Conservation (phyloP, 2,113 vertebrate genomes). For the Hystrix brachyura region DNA sequence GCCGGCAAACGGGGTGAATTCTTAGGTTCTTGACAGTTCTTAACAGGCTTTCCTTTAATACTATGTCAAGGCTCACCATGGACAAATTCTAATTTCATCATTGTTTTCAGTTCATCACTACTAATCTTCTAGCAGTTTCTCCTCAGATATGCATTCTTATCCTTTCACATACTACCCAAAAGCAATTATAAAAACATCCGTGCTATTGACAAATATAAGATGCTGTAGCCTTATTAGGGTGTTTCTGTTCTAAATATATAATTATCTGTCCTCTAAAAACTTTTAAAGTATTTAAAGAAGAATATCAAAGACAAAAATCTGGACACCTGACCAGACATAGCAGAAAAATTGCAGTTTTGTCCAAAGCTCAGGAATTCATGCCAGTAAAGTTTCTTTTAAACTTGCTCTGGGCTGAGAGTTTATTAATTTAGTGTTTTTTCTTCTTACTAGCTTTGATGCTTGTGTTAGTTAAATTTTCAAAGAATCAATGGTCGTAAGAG, state of each 20-base stretch:
- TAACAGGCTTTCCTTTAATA: neutral
- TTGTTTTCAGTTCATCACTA: neutral
- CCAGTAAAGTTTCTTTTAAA: neutral
- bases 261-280: neutral
- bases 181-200: neutral
- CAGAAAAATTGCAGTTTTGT: neutral
- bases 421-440: neutral
- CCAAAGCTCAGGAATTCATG: neutral
- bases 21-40: neutral
- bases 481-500: too few relatives aligned
- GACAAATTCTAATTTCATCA: neutral
- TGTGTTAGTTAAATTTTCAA: too few relatives aligned
- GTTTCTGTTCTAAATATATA: neutral
- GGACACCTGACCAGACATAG: neutral
- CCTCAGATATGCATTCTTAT: neutral
- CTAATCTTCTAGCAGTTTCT: neutral
- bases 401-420: neutral
- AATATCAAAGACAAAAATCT: neutral
- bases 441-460: neutral
- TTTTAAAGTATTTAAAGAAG: neutral
- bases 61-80: neutral
- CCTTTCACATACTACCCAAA: neutral
- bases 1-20: neutral
- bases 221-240: neutral
- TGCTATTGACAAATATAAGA: neutral